Percentiles rank a stretch among this genome's conserved stretches.
Conservation (phyloP, 2,888 invertebrate species). For the Cheilosia urbana region DNA sequence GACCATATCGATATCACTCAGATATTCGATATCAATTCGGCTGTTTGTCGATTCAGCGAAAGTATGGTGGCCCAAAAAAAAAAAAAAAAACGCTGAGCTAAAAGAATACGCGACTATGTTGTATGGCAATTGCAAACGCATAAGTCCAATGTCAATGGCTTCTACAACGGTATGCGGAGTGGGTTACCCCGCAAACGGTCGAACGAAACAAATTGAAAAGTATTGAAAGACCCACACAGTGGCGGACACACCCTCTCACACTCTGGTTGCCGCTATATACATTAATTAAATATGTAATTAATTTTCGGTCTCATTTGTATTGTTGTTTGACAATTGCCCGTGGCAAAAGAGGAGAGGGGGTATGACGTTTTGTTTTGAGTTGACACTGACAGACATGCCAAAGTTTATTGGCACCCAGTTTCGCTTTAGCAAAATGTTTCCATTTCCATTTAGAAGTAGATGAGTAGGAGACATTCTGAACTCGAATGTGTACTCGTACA, state of each 20-base stretch:
- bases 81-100: background rate
- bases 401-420: slow-evolving; percentile 67
- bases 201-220: slow-evolving; percentile 27
- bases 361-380: slow-evolving; percentile 1
- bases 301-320: slow-evolving; percentile 7
- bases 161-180: slow-evolving; percentile 2
- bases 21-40: slow-evolving; percentile 31
- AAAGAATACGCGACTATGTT: background rate
- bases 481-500: slow-evolving; percentile 6
- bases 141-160: slow-evolving; percentile 39
- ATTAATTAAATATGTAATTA: slow-evolving; percentile 64
- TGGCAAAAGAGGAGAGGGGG: background rate
- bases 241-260: slow-evolving; percentile 29
- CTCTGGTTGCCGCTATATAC: background rate
- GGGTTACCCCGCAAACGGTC: slow-evolving; percentile 20
- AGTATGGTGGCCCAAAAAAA: slow-evolving; percentile 4
- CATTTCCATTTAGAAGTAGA: slow-evolving; percentile 34
- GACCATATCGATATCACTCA: slow-evolving; percentile 23
- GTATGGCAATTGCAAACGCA: background rate
- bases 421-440: slow-evolving; percentile 69
- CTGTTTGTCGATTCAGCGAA: slow-evolving; percentile 33
- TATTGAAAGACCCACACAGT: slow-evolving; percentile 9
- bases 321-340: slow-evolving; percentile 18
- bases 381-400: slow-evolving; percentile 52
- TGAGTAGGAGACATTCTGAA: slow-evolving; percentile 15